Evolutionary conservation across 1,140 invertebrate genomes (phyloP), one percentile per base, ranked within the genome.

Genomic region (Leptopilina boulardi): DNA sequence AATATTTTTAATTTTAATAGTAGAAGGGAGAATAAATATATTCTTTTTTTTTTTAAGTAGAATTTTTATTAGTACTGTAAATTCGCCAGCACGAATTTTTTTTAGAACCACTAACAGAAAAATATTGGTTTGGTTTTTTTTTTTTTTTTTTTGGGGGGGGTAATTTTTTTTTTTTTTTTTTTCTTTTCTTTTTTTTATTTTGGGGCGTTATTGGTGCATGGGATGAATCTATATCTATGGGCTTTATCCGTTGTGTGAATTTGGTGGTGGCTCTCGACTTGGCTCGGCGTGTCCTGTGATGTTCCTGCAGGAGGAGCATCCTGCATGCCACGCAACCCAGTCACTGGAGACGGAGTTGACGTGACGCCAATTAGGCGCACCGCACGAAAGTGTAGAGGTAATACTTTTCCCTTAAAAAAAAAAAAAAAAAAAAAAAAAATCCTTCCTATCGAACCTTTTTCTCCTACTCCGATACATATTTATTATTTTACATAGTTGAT

Each of bases 291-390:
- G 79, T 84, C 77, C 76, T 82, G 81, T 82, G 80, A 78, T 34
- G 30, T 80, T 84, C 80, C 85, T 83, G 85, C 89, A 90, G 90
- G 89, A 87, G 88, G 88, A 87, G 86, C 85, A 71, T 87, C 89
- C 86, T 88, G 88, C 87, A 86, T 90, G 84, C 83, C 86, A 83
- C 92, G 92, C 83, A 93, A 92, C 86, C 92, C 92, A 75, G 92
- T 93, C 77, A 93, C 92, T 83, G 92, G 92, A 84, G 90, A 92
- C 82, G 92, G 92, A 83, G 89, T 93, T 83, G 87, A 89, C 86
- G 84, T 90, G 80, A 89, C 84, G 86, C 87, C 88, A 70, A 75
- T 88, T 73, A 90, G 87, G 85, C 89, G 89, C 86, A 87, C 83
- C 85, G 83, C 85, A 87, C 87, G 87, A 89, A 91, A 82, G 84